Evolutionary conservation across 1,140 invertebrate genomes (phyloP), one percentile per base, ranked within the genome.

Genomic region (Zophobas morio): DNA sequence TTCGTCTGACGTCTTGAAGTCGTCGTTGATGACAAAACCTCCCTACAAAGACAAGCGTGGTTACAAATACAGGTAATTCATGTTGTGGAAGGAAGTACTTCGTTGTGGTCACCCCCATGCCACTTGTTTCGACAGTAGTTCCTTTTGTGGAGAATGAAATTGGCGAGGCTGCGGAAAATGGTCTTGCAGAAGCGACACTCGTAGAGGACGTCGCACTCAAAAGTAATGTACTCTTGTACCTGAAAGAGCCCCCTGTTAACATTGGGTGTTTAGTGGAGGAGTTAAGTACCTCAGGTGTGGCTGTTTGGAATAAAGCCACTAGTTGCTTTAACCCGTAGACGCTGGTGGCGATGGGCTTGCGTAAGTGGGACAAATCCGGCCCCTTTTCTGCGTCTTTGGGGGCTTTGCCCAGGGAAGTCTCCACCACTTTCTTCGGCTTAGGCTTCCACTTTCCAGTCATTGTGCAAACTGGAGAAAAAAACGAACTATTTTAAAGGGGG

Each of bases 141-240:
- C 57, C 90, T 83, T 81, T 92, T 92, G 81, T 92, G 91, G 35
- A 89, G 85, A 37, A 92, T 82, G 80, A 92, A 91, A 85, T 92
- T 92, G 0, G 90, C 88, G 46, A 92, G 81, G 76, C 88, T 88
- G 37, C 91, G 85, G 82, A 91, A 92, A 42, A 92, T 83, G 75
- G 86, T 89, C 6, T 87, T 85, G 84, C 91, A 92, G 2, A 89
- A 86, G 79, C 88, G 87, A 82, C 91, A 92, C 82, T 92, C 91
- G 75, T 90, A 87, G 77, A 92, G 89, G 56, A 91, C 83, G 81
- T 91, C 89, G 84, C 90, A 92, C 84, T 92, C 90, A 79, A 90
- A 87, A 6, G 87, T 79, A 1, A 92, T 84, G 35, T 90, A 83
- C 74, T 88, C 83, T 47, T 88, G 84, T 2, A 91, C 87, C 88